phyloP scores from a whole-genome alignment of 2,113 vertebrate genomes.

The Recurvirostra avosetta region DNA sequence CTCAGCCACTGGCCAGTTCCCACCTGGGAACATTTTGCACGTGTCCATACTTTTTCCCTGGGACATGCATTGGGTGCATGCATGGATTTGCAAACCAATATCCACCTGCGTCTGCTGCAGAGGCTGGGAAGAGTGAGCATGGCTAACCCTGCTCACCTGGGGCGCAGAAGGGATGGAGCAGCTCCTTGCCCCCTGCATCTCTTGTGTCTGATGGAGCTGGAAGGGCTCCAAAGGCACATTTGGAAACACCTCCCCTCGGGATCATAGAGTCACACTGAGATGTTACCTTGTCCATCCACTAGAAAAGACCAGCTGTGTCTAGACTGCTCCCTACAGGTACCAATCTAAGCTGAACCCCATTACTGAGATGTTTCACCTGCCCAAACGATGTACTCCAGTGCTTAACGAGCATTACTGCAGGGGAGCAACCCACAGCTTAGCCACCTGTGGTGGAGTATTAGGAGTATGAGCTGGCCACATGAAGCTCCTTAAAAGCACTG shows the following conservation, averaged over 20 bases:
- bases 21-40: background rate
- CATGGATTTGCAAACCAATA: background rate
- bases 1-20: background rate
- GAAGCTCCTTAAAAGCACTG: background rate
- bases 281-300: background rate
- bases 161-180: background rate
- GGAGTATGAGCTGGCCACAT: accelerated
- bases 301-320: background rate
- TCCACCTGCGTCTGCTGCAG: background rate
- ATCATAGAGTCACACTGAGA: background rate
- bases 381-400: background rate
- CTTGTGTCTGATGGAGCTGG: background rate
- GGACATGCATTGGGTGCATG: background rate
- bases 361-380: background rate
- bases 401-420: background rate
- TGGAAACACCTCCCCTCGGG: background rate
- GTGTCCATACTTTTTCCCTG: background rate
- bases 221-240: background rate
- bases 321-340: background rate
- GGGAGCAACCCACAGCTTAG: background rate
- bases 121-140: background rate
- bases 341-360: background rate
- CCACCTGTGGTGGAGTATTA: background rate
- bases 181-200: background rate
- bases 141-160: accelerated